A percentile compares a stretch with the other conserved stretches of the same genome.
These are phyloP conservation scores for Ictalurus furcatus DNA, from an alignment of 2,113 vertebrate species.

Conservation along the genomic window DNA sequence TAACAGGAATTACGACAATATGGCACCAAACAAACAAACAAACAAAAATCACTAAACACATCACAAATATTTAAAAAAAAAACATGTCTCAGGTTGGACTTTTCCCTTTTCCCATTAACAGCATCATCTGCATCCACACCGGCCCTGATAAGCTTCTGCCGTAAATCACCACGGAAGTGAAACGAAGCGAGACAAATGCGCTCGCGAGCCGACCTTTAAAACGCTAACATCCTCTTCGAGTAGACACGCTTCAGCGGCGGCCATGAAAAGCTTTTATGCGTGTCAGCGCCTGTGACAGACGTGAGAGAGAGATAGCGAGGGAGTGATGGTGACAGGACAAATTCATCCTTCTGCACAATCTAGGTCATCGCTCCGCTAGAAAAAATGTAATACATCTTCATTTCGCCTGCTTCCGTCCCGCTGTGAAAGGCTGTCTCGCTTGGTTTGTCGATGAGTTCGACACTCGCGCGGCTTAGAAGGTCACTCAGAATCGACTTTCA, in stretches of 20 bases:
- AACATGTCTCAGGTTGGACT: neutral
- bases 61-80: neutral
- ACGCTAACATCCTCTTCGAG: constrained; percentile 38
- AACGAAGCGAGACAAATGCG: constrained; percentile 64
- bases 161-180: constrained; percentile 45
- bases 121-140: neutral
- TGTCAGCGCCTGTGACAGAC: constrained; percentile 29
- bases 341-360: constrained; percentile 20
- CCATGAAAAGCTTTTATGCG: constrained; percentile 18
- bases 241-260: neutral
- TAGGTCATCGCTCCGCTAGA: constrained; percentile 7
- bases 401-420: neutral
- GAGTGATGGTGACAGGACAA: constrained; percentile 9
- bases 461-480: neutral
- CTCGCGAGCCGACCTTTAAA: constrained; percentile 56
- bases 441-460: neutral
- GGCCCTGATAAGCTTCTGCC: neutral
- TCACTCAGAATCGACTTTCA: neutral
- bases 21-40: neutral
- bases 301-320: neutral
- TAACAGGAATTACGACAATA: neutral
- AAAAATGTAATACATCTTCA: constrained; percentile 39
- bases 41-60: neutral
- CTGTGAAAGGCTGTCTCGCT: constrained; percentile 3
- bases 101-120: neutral